These are phyloP conservation scores for Eremobia ochroleuca DNA, from an alignment of 2,888 invertebrate genomes.

Conservation along the genomic window DNA sequence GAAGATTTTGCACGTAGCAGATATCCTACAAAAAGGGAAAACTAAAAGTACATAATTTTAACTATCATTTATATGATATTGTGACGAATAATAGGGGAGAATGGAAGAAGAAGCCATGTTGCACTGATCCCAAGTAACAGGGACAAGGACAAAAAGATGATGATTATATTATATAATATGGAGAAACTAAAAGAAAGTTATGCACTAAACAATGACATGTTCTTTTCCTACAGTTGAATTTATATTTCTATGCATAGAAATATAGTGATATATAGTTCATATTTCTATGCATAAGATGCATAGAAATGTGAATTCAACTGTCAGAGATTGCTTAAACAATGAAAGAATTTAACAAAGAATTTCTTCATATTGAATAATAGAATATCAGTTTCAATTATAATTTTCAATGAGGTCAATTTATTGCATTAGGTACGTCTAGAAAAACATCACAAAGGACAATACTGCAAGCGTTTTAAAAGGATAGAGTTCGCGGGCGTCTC, in stretches of 20 bases:
- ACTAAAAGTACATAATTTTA: neutral
- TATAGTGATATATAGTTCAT: no score
- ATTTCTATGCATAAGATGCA: no score
- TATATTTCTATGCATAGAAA: no score
- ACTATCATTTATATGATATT: no score
- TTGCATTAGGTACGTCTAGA: neutral
- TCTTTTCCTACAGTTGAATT: neutral
- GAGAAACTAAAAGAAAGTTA: neutral
- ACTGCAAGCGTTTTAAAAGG: slow-evolving; percentile 23
- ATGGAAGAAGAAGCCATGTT: neutral
- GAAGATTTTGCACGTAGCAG: neutral
- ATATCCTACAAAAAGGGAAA: neutral
- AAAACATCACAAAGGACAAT: slow-evolving; percentile 16
- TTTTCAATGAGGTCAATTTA: slow-evolving; percentile 17
- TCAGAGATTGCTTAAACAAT: neutral
- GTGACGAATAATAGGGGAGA: neutral
- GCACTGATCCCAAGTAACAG: neutral
- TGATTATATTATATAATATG: neutral
- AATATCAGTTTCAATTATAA: slow-evolving; percentile 21
- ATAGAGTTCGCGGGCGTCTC: slow-evolving; percentile 15
- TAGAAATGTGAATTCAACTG: neutral
- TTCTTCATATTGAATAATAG: neutral
- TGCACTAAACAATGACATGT: neutral
- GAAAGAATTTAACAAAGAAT: neutral
- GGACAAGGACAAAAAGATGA: neutral